Evolutionary conservation across 2,113 vertebrate genomes (phyloP), one percentile per base, ranked within the genome.

Genomic region (Gorilla gorilla): DNA sequence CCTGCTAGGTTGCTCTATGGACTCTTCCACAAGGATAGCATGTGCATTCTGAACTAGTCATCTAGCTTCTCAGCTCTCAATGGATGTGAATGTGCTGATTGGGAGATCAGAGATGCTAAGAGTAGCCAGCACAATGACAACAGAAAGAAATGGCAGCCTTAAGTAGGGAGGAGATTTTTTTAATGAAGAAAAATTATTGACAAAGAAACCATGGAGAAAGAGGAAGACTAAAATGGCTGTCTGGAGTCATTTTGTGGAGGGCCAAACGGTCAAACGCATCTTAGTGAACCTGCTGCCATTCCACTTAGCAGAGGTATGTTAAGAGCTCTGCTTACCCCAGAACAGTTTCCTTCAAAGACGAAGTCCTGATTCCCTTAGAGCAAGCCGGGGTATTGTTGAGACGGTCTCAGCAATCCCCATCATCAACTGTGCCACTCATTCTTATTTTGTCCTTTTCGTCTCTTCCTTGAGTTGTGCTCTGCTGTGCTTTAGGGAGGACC

Each of bases 131-230:
- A 52, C 8, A 50, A 5, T 40, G 78, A 50, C 1, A 38, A 38
- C 8, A 93, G 43, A 43, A 80, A 73, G 82, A 95, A 86, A 79
- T 3, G 61, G 52, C 52, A 86, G 59, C 8, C 14, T n/a, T 32
- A 30, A 35, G 35, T 8, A 81, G 45, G 43, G 35, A 87, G 68
- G 70, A 64, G 35, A 78, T 80, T 76, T 73, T 64, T 52, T 32
- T 48, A 79, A n/a, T 38, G 32, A 94, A 8, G 48, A 83, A 90
- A 96, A 90, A 52, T 11, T 64, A 75, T 35, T 78, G 50, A 61
- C 55, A 70, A 96, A n/a, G 75, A 93, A 93, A 55, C 25, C 40
- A 76, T 20, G 61, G 52, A 30, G 20, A 93, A 92, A 95, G 89
- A 57, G 14, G 70, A 40, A 59, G 78, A 25, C 17, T 30, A 43